Evolutionary conservation across 2,888 invertebrate genomes (phyloP).

Genomic region (Magallana nippona): DNA sequence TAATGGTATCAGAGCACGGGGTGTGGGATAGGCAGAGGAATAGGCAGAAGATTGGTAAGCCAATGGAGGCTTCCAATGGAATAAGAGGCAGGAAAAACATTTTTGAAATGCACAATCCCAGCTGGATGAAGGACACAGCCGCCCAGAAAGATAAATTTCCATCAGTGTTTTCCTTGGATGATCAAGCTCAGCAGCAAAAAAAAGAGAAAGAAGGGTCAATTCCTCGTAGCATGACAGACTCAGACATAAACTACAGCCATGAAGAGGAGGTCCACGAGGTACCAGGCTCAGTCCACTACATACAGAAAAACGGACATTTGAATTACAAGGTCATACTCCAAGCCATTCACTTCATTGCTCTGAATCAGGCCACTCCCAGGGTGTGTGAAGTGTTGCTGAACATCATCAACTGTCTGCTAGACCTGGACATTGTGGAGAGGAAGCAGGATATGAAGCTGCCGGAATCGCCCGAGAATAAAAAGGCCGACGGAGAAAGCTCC

Average conservation of each 20-base stretch:
- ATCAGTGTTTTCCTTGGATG: slow-evolving; percentile 21
- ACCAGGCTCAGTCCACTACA: slow-evolving; percentile 89
- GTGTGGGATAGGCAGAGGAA: slow-evolving; percentile 82
- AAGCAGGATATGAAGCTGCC: slow-evolving; percentile 50
- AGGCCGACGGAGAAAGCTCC: slow-evolving; percentile 43
- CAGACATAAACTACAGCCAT: slow-evolving; percentile 75
- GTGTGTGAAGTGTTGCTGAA: slow-evolving; percentile 96
- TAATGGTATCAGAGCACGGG: slow-evolving; percentile 97
- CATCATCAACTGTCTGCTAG: slow-evolving; percentile 93
- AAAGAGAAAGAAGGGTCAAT: slow-evolving; percentile 85
- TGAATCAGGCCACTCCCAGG: slow-evolving; percentile 91
- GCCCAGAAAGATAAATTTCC: slow-evolving; percentile 23
- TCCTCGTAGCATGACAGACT: slow-evolving; percentile 77
- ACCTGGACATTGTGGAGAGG: slow-evolving; percentile 87
- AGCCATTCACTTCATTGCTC: slow-evolving; percentile 92
- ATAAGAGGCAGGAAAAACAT: slow-evolving; percentile 1
- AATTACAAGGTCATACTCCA: slow-evolving; percentile 88
- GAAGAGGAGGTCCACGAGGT: slow-evolving; percentile 84
- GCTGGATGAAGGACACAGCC: neutral
- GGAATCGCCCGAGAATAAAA: slow-evolving; percentile 44
- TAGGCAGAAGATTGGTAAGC: slow-evolving; percentile 30
- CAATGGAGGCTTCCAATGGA: slow-evolving; percentile 19
- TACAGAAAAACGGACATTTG: slow-evolving; percentile 96
- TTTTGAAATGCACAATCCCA: neutral
- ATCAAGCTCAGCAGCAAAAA: slow-evolving; percentile 85